Conservation (phyloP, 1,140 invertebrate genomes). For the Drepana arcuata region DNA sequence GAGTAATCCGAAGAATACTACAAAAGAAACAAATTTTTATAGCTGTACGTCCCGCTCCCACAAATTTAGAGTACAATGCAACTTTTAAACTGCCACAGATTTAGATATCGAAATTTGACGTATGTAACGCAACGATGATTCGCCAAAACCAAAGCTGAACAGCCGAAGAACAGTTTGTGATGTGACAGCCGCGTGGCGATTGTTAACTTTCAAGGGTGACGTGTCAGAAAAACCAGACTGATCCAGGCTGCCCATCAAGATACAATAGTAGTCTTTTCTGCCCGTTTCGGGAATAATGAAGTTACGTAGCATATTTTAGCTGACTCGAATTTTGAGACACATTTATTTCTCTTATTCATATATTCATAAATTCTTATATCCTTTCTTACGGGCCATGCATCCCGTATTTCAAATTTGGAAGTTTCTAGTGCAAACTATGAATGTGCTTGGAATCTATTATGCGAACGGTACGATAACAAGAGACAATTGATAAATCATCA, state of each 20-base stretch:
- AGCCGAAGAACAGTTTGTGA: too few relatives aligned
- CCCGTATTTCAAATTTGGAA: slow-evolving; percentile 6
- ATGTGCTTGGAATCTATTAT: slow-evolving; percentile 10
- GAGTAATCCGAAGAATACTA: background rate
- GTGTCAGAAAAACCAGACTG: too few relatives aligned
- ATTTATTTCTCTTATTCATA: slow-evolving; percentile 9
- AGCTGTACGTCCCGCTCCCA: background rate
- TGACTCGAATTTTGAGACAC: slow-evolving; percentile 14
- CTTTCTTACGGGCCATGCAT: slow-evolving; percentile 10
- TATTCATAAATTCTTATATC: slow-evolving; percentile 12
- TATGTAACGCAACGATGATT: too few relatives aligned
- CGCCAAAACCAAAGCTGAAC: too few relatives aligned
- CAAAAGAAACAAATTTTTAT: background rate
- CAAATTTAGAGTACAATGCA: background rate
- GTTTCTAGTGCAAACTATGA: slow-evolving; percentile 7
- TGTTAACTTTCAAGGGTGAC: too few relatives aligned
- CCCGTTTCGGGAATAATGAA: too few relatives aligned
- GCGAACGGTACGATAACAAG: slow-evolving; percentile 11
- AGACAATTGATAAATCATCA: slow-evolving; percentile 12
- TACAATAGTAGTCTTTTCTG: too few relatives aligned
- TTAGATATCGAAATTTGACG: slow-evolving; percentile 10
- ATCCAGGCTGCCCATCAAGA: too few relatives aligned
- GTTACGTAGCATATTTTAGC: too few relatives aligned
- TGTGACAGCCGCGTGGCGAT: too few relatives aligned
- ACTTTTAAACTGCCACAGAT: slow-evolving; percentile 9